phyloP scores from a whole-genome alignment of 2,113 vertebrate species.

The Platichthys stellatus region DNA sequence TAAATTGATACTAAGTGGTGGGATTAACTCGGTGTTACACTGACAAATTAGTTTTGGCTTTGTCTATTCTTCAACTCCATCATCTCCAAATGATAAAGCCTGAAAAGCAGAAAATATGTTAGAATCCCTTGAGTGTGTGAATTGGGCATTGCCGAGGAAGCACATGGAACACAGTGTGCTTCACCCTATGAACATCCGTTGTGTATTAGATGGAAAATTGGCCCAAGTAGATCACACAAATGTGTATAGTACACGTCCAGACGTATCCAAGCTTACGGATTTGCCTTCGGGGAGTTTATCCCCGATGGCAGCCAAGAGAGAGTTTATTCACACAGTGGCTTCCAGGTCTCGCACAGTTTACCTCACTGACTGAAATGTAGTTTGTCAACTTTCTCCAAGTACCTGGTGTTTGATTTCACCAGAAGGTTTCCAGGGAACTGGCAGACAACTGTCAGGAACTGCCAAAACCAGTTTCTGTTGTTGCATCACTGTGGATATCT shows the following conservation, averaged over 20 bases:
- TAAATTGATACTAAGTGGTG: conserved; percentile 74
- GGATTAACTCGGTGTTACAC: conserved; percentile 60
- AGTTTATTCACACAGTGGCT: not conserved
- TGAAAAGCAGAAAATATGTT: conserved; percentile 46
- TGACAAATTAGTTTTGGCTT: conserved; percentile 60
- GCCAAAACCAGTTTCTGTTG: not conserved
- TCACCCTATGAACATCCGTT: conserved; percentile 6
- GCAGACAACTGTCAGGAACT: not conserved
- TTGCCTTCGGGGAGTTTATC: conserved; percentile 43
- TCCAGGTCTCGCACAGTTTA: not conserved
- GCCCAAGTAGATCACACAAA: conserved; percentile 7
- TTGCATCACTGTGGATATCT: not conserved
- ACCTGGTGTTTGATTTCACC: not conserved
- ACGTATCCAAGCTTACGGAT: conserved; percentile 22
- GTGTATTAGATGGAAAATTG: conserved; percentile 19
- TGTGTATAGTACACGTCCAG: conserved; percentile 38
- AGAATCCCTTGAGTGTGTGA: not conserved
- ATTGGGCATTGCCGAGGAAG: not conserved
- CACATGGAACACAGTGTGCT: conserved; percentile 19
- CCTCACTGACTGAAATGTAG: conserved; percentile 6
- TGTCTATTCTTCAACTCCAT: conserved; percentile 35
- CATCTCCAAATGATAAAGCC: conserved; percentile 26
- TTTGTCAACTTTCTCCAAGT: conserved; percentile 11
- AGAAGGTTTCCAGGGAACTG: not conserved
- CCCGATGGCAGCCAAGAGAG: conserved; percentile 6